These are phyloP conservation scores for Bubo blakistoni DNA, from an alignment of 2,113 vertebrate species.

Conservation along the genomic window DNA sequence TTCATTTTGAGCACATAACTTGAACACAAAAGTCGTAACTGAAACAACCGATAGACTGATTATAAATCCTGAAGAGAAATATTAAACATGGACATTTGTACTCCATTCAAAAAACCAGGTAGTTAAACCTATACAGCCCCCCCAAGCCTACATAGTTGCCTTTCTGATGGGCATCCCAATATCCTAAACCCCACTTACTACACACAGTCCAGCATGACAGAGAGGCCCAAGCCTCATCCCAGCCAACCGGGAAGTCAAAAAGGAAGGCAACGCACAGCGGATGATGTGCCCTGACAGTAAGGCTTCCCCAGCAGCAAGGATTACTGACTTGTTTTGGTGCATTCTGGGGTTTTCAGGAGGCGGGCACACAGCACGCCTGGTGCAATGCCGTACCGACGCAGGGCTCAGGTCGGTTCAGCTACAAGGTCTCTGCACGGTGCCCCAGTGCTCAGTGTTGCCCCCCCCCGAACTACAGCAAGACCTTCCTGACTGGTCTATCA, in stretches of 20 bases:
- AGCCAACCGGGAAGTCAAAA: not conserved
- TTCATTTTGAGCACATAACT: not conserved
- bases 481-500: not conserved
- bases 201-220: not conserved
- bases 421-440: not conserved
- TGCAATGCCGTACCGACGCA: not conserved
- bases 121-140: not conserved
- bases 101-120: not conserved
- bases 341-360: too few species aligned
- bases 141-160: not conserved
- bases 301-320: not conserved
- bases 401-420: too few species aligned
- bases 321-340: not conserved
- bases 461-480: not conserved
- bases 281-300: not conserved
- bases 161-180: not conserved
- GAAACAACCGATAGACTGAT: not conserved
- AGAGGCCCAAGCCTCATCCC: not conserved
- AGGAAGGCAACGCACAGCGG: not conserved
- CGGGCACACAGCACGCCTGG: not conserved
- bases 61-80: not conserved
- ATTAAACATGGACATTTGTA: not conserved
- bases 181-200: not conserved
- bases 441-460: too few species aligned
- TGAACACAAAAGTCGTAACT: not conserved